Conservation (phyloP, 2,113 vertebrate genomes). For the Melanostigma gelatinosum region DNA sequence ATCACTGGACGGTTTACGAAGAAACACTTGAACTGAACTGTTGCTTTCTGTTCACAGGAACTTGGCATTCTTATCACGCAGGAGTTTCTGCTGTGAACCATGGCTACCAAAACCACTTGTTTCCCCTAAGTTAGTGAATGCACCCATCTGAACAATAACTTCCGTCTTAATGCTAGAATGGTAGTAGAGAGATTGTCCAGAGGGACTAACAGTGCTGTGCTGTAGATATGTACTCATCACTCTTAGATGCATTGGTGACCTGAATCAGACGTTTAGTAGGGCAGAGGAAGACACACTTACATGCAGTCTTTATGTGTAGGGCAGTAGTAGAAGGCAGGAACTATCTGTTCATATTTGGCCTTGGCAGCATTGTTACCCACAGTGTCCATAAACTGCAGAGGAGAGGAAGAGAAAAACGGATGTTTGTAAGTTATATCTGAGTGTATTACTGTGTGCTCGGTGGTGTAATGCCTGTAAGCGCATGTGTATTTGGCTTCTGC, state of each 20-base stretch:
- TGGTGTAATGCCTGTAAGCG: background rate
- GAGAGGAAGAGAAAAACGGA: conserved; percentile 16
- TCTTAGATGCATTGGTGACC: background rate
- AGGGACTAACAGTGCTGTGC: background rate
- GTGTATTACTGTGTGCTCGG: background rate
- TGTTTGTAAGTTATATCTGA: background rate
- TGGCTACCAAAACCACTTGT: conserved; percentile 9
- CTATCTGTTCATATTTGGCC: conserved; percentile 87
- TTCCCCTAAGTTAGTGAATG: background rate
- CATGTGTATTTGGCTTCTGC: background rate
- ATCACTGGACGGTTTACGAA: conserved; percentile 12
- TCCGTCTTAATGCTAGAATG: background rate
- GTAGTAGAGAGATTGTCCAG: background rate
- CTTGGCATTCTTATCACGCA: conserved; percentile 34
- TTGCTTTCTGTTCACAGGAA: conserved; percentile 53
- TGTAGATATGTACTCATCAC: background rate
- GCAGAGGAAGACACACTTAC: conserved; percentile 83
- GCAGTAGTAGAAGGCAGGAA: conserved; percentile 92
- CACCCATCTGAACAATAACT: conserved; percentile 8
- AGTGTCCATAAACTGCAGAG: conserved; percentile 89
- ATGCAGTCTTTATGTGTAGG: conserved; percentile 89
- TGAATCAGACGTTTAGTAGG: background rate
- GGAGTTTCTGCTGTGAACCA: conserved; percentile 13
- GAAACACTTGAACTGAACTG: background rate
- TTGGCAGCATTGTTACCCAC: conserved; percentile 87